Evolutionary conservation across 2,888 invertebrate genomes (phyloP).

Genomic region (Zaprionus lineosus): DNA sequence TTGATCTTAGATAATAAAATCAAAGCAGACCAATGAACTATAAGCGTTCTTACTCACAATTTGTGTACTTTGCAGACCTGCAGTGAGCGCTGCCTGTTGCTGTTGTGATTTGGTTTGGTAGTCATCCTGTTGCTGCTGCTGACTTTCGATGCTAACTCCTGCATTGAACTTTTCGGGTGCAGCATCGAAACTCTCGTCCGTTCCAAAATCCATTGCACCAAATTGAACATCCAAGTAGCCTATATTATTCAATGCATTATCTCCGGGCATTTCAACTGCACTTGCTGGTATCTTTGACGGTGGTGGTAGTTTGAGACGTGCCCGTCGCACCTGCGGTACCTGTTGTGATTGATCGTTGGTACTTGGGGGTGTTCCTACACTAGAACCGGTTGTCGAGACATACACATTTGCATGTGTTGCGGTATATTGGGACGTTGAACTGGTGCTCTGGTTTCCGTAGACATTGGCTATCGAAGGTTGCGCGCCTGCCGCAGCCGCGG

Average conservation of each 20-base stretch:
- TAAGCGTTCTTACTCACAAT: conserved; percentile 80
- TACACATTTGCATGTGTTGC: conserved; percentile 82
- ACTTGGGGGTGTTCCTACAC: conserved; percentile 50
- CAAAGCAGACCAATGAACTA: no score
- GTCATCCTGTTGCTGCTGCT: conserved; percentile 75
- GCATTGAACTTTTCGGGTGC: conserved; percentile 82
- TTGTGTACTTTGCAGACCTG: conserved; percentile 81
- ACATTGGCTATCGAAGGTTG: conserved; percentile 54
- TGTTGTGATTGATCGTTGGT: conserved; percentile 72
- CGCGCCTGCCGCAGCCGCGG: conserved; percentile 52
- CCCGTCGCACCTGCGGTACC: conserved; percentile 83
- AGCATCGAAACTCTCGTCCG: conserved; percentile 82
- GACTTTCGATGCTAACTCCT: conserved; percentile 77
- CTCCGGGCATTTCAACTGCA: conserved; percentile 98
- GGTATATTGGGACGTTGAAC: conserved; percentile 72
- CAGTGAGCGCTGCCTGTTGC: conserved; percentile 70
- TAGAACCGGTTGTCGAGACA: conserved; percentile 67
- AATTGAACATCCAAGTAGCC: conserved; percentile 96
- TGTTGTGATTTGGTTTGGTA: conserved; percentile 81
- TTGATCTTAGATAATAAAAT: no score
- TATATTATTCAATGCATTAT: conserved; percentile 87
- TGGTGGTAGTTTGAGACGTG: conserved; percentile 90
- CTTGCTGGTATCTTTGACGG: conserved; percentile 96
- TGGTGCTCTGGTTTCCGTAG: conserved; percentile 40
- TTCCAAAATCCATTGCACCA: conserved; percentile 91